Conservation (phyloP, 2,113 vertebrate species). For the Mesitornis unicolor region DNA sequence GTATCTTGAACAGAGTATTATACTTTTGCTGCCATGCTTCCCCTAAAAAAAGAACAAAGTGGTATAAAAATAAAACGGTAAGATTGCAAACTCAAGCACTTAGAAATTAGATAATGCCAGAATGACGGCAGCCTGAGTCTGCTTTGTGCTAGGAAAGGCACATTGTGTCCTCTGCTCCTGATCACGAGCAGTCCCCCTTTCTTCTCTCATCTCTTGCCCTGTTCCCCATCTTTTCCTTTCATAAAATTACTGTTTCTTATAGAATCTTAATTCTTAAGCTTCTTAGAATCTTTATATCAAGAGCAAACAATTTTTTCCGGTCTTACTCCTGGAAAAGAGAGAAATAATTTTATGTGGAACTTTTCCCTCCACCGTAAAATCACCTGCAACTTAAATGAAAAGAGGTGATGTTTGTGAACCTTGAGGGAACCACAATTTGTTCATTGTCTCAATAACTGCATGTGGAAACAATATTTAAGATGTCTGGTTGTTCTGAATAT, state of each 20-base stretch:
- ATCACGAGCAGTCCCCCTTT: neutral
- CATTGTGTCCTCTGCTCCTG: neutral
- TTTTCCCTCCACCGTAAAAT: accelerated
- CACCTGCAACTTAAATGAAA: neutral
- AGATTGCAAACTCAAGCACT: neutral
- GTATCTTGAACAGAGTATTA: neutral
- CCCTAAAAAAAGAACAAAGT: neutral
- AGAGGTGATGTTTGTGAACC: neutral
- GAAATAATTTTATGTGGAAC: neutral
- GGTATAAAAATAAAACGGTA: neutral
- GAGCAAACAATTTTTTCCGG: neutral
- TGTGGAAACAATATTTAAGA: neutral
- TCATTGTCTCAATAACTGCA: neutral
- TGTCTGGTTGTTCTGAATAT: neutral
- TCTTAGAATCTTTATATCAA: neutral
- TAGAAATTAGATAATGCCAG: neutral
- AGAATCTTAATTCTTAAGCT: neutral
- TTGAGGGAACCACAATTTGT: neutral
- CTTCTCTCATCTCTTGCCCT: neutral
- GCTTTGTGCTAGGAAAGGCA: neutral
- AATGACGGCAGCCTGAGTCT: neutral
- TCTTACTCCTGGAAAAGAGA: neutral
- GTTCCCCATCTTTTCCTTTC: neutral
- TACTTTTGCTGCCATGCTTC: neutral
- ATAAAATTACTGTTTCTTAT: neutral